Evolutionary conservation across 2,888 invertebrate genomes (phyloP), one percentile per base, ranked within the genome.

Genomic region (Heteromurus nitidus): DNA sequence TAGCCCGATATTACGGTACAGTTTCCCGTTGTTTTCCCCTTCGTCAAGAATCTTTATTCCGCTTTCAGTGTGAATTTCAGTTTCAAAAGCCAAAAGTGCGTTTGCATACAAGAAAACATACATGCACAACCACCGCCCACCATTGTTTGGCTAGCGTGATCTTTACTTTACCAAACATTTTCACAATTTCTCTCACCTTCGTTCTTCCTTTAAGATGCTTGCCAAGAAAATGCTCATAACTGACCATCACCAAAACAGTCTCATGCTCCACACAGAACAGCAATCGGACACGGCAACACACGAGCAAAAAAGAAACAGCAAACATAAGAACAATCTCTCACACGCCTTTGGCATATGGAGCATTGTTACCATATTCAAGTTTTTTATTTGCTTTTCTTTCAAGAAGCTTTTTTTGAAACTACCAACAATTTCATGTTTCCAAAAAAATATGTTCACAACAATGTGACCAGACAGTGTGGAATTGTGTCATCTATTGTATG

Each of bases 1-100:
- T 16, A 64, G 22, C 36, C n/a, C 64, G 16, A 64, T 36, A 64
- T 9, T 64, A 64, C 64, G 36, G 64, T 64, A 64, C 36, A 64
- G 36, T 68, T 68, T 68, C 68, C 68, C 68, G 68, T 68, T 68
- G 18, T 5, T 68, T 67, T 47, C 28, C 68, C 50, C 18, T 26
- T 20, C 22, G n/a, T n/a, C n/a, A n/a, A 7, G 22, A 55, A 55
- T 24, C 16, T 60, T 65, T 20, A 44, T 44, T 44, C 44, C 65
- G 58, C 58, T 58, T 58, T 58, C 58, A 16, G 42, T 24, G 65
- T 7, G 44, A 65, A 44, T 65, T 65, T 65, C 65, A 44, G 42
- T 65, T 65, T 65, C n/a, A n/a, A 26, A 30, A 44, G 28, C 7
- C n/a, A 28, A 24, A 36, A 36, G n/a, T 36, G 36, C 20, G 20